phyloP scores from a whole-genome alignment of 2,113 vertebrate genomes.

The Pampusana beccarii region DNA sequence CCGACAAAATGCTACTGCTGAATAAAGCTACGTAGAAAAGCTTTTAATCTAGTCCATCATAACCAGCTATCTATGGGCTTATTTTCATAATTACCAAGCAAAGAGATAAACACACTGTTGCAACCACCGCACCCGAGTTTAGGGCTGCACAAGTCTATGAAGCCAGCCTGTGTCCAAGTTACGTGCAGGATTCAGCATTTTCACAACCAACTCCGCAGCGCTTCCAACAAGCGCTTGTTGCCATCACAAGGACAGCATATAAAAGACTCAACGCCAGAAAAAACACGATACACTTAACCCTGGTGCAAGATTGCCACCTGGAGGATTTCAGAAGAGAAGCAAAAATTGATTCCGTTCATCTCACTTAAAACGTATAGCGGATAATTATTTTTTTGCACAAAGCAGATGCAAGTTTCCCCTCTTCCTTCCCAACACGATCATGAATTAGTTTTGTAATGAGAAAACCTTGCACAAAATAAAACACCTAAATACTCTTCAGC shows the following conservation, averaged over 20 bases:
- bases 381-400: background rate
- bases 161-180: background rate
- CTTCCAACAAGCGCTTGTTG: background rate
- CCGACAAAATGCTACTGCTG: background rate
- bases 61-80: background rate
- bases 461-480: background rate
- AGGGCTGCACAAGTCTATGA: background rate
- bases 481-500: background rate
- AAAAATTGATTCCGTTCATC: background rate
- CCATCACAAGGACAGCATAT: background rate
- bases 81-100: background rate
- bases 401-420: background rate
- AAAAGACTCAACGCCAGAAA: background rate
- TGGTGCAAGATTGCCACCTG: slow-evolving; percentile 64
- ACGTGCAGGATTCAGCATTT: background rate
- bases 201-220: background rate
- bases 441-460: background rate
- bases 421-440: background rate
- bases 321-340: slow-evolving; percentile 37
- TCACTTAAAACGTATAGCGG: fast-evolving
- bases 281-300: background rate
- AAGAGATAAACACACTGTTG: background rate
- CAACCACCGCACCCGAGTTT: background rate
- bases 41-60: background rate
- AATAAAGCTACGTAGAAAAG: background rate